A percentile compares a stretch with the other conserved stretches of the same genome.
These are phyloP conservation scores for Pogonus chalceus DNA, from an alignment of 1,140 invertebrate genomes.

Conservation along the genomic window DNA sequence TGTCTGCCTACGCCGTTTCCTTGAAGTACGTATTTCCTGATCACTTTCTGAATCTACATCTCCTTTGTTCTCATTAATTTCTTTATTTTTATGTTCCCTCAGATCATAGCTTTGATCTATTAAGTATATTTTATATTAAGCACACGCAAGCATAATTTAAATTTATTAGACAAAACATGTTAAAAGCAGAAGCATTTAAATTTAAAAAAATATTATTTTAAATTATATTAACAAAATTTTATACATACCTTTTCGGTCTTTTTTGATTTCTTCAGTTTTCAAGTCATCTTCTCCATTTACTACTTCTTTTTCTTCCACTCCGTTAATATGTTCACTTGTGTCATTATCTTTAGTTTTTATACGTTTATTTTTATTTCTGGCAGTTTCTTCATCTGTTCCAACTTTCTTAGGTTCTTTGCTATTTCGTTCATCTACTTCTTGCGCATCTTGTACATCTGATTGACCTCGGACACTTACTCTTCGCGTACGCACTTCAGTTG, in stretches of 20 bases:
- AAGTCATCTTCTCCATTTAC: constrained; percentile 1
- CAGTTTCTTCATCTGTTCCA: not conserved
- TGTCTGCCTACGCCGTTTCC: not conserved
- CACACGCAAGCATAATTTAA: too few species aligned
- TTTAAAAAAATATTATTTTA: too few species aligned
- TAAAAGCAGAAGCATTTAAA: too few species aligned
- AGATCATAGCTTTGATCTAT: constrained; percentile 3
- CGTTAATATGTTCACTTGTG: constrained; percentile 14
- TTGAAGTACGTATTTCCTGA: constrained; percentile 5
- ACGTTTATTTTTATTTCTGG: not conserved
- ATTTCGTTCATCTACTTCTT: constrained; percentile 1
- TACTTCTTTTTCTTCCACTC: not conserved
- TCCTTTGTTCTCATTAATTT: constrained; percentile 7
- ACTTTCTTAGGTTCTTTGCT: constrained; percentile 5
- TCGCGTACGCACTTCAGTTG: constrained; percentile 12
- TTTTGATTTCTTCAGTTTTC: constrained; percentile 13
- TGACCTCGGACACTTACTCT: constrained; percentile 11
- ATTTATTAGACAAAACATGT: too few species aligned
- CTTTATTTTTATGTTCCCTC: constrained; percentile 5
- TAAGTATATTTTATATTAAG: too few species aligned
- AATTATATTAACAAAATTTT: too few species aligned
- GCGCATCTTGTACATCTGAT: not conserved
- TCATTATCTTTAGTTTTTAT: constrained; percentile 10
- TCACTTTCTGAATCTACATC: constrained; percentile 13
- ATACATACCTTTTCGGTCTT: too few species aligned